Evolutionary conservation across 2,888 invertebrate species (phyloP).

Genomic region (Zonitis immaculata): DNA sequence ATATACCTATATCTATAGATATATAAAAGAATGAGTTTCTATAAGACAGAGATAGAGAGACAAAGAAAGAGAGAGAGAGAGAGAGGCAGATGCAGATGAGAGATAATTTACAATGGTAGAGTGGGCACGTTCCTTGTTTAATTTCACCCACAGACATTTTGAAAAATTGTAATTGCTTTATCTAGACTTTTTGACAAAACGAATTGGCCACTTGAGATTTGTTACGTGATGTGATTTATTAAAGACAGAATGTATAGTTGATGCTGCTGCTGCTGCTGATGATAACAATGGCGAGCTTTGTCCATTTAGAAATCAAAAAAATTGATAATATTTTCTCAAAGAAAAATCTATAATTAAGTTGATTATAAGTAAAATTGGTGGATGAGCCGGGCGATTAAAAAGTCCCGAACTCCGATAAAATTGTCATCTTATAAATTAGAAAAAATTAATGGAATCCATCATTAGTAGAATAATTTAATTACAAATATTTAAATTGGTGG

Average conservation of each 20-base stretch:
- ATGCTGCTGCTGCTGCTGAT: background rate
- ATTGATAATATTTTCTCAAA: too few relatives aligned
- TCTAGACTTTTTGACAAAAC: conserved; percentile 38
- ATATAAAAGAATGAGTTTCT: too few relatives aligned
- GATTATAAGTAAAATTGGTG: too few relatives aligned
- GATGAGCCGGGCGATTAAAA: too few relatives aligned
- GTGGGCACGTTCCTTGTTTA: conserved; percentile 42
- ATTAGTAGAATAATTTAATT: too few relatives aligned
- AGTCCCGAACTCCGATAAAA: too few relatives aligned
- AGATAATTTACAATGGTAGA: conserved; percentile 33
- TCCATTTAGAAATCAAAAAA: too few relatives aligned
- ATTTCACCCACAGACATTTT: conserved; percentile 44
- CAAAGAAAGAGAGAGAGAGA: background rate
- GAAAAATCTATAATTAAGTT: too few relatives aligned
- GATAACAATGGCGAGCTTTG: background rate
- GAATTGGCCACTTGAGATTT: conserved; percentile 47
- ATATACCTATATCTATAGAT: too few relatives aligned
- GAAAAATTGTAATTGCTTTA: conserved; percentile 50
- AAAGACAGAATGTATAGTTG: conserved; percentile 9
- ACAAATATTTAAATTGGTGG: background rate
- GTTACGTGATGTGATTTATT: conserved; percentile 43
- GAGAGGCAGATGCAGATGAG: background rate
- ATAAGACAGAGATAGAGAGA: background rate
- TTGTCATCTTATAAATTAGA: too few relatives aligned
- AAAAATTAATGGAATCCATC: too few relatives aligned